Percentiles rank a stretch among this genome's conserved stretches.
Conservation (phyloP, 2,888 invertebrate genomes). For the Halictus ligatus region DNA sequence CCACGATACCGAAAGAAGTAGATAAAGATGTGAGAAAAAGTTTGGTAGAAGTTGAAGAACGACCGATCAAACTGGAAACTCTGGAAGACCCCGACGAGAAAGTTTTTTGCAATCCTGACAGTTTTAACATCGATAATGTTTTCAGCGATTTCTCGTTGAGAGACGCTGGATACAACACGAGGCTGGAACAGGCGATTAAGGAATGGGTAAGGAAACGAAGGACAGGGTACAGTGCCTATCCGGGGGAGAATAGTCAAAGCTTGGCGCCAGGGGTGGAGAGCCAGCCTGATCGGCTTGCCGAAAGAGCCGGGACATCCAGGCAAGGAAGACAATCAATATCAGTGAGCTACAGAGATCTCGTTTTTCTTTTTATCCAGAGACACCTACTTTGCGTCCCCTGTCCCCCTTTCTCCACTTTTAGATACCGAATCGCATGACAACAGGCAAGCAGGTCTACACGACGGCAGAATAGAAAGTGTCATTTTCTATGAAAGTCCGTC, state of each 20-base stretch:
- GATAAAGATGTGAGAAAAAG: not conserved
- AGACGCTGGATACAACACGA: not conserved
- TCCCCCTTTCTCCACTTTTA: not conserved
- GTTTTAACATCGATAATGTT: conserved; percentile 22
- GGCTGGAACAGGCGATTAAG: not conserved
- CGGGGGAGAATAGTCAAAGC: not conserved
- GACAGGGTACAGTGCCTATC: not conserved
- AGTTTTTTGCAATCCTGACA: not conserved
- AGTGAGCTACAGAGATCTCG: not conserved
- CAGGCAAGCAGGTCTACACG: not conserved
- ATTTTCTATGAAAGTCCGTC: not conserved
- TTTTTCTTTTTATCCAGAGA: not conserved
- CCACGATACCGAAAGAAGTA: not conserved
- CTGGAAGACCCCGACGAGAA: not conserved
- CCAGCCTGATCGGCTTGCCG: no score
- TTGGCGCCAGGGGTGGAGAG: no score
- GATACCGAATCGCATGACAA: not conserved
- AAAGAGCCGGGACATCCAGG: not conserved
- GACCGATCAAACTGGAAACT: not conserved
- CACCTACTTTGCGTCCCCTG: not conserved
- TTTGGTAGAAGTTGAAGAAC: not conserved
- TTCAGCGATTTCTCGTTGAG: conserved; percentile 34
- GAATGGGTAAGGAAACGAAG: not conserved
- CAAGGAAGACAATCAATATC: not conserved
- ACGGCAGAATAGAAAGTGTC: conserved; percentile 15